These are phyloP conservation scores for Lutjanus erythropterus DNA, from an alignment of 2,113 vertebrate genomes.

Conservation along the genomic window DNA sequence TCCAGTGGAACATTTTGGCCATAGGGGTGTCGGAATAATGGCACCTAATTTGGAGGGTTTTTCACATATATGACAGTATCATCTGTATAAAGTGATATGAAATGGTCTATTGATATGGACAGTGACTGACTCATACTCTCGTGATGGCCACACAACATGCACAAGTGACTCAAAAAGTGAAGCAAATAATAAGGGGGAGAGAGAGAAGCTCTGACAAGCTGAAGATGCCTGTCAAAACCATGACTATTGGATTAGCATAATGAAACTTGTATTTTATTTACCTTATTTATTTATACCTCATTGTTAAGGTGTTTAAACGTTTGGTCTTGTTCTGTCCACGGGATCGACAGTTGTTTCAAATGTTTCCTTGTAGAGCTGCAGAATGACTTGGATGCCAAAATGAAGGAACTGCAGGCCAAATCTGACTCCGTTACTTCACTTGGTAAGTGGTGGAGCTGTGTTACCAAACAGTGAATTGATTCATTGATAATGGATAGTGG, in stretches of 20 bases:
- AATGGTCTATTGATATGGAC: not conserved
- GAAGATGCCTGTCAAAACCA: not conserved
- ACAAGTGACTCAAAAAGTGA: not conserved
- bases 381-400: constrained; percentile 42
- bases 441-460: constrained; percentile 36
- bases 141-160: not conserved
- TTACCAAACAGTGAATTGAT: not conserved
- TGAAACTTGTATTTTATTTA: too few species aligned
- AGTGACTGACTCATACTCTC: too few species aligned
- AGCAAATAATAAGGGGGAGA: not conserved
- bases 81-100: not conserved
- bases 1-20: too few species aligned
- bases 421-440: constrained; percentile 47
- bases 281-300: too few species aligned
- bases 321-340: not conserved
- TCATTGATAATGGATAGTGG: not conserved
- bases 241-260: not conserved
- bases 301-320: too few species aligned
- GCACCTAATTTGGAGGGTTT: too few species aligned
- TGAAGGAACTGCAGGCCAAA: constrained; percentile 35
- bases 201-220: not conserved
- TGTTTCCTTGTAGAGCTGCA: constrained; percentile 50
- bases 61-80: not conserved
- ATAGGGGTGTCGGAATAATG: too few species aligned
- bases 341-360: not conserved